Evolutionary conservation across 2,888 invertebrate genomes (phyloP).

Genomic region (Cenopis cana): DNA sequence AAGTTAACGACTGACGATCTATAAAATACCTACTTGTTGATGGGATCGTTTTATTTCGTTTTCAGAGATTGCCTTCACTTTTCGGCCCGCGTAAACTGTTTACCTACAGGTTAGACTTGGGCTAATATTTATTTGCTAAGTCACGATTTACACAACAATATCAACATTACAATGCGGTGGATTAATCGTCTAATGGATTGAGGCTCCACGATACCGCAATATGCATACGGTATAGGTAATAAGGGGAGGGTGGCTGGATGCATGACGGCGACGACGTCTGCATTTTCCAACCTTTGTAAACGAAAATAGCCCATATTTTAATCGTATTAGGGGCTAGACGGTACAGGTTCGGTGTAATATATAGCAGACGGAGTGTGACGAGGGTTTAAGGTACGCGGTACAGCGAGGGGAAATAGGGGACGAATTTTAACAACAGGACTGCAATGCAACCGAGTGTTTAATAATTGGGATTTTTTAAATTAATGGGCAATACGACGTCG

Average conservation of each 20-base stretch:
- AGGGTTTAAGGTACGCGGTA: constrained; percentile 70
- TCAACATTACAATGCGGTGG: constrained; percentile 66
- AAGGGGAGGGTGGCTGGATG: constrained; percentile 78
- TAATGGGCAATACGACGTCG: constrained; percentile 11
- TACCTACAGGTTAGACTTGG: neutral
- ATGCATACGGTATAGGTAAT: constrained; percentile 80
- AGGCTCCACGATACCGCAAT: constrained; percentile 78
- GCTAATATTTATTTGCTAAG: constrained; percentile 44
- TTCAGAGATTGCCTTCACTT: neutral
- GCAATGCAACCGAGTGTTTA: constrained; percentile 36
- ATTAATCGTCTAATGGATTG: constrained; percentile 81
- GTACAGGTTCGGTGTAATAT: constrained; percentile 56
- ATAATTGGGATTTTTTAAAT: constrained; percentile 13
- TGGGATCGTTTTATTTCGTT: constrained; percentile 15
- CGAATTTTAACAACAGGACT: constrained; percentile 39
- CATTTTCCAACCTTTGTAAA: constrained; percentile 49
- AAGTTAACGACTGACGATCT: constrained; percentile 24
- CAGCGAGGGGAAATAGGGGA: constrained; percentile 57
- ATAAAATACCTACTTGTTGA: constrained; percentile 27
- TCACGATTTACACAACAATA: constrained; percentile 58
- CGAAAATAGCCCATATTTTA: constrained; percentile 60
- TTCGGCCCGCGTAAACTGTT: neutral
- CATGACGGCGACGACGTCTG: constrained; percentile 65
- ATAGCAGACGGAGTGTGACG: constrained; percentile 73
- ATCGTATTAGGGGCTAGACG: constrained; percentile 53